These are phyloP conservation scores for Centropus unirufus DNA, from an alignment of 2,113 vertebrate species.

Conservation along the genomic window DNA sequence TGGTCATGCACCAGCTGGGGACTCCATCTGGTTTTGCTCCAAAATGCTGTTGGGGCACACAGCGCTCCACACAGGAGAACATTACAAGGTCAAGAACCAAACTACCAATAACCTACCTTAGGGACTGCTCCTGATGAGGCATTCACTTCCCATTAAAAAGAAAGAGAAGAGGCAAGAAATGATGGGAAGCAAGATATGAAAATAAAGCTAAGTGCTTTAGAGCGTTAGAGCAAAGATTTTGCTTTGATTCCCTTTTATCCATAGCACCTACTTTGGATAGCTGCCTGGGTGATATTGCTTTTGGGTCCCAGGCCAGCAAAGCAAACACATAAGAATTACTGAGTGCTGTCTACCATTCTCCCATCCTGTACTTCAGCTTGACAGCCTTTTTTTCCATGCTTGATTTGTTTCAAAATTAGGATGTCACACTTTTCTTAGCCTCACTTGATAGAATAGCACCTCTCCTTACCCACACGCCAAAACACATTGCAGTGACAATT, in stretches of 20 bases:
- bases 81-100: background rate
- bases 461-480: background rate
- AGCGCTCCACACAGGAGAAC: background rate
- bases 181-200: background rate
- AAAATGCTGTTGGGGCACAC: background rate
- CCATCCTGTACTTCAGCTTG: background rate
- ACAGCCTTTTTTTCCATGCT: background rate
- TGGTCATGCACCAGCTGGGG: background rate
- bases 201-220: background rate
- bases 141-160: background rate
- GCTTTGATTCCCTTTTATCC: background rate
- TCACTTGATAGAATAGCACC: background rate
- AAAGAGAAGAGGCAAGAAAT: background rate
- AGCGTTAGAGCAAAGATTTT: background rate
- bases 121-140: background rate
- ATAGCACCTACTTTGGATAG: background rate
- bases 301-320: background rate
- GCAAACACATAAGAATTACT: background rate
- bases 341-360: background rate
- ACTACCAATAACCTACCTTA: background rate
- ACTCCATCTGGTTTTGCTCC: background rate
- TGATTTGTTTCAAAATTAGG: constrained; percentile 15
- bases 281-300: background rate
- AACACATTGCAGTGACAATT: constrained; percentile 6
- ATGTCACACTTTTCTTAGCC: background rate